Evolutionary conservation across 2,888 invertebrate species (phyloP), one percentile per base, ranked within the genome.

Genomic region (Agrochola litura): DNA sequence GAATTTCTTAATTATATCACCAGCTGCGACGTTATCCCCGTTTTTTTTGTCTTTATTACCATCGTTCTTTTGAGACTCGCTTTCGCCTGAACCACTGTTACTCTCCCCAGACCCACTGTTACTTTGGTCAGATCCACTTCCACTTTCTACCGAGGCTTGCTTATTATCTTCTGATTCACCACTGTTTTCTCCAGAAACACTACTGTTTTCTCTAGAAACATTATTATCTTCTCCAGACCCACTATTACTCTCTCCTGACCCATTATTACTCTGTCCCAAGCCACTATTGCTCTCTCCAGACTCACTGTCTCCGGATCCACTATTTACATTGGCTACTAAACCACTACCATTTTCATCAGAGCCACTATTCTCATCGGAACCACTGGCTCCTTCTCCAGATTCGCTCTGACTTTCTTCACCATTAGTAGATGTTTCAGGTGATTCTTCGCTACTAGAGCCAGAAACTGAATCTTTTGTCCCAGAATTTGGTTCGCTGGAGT

Each of bases 1-100:
- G 22, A 85, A 72, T 56, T 76, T 73, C 19, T 83, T 76, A 54
- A 68, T 72, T 16, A 69, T 73, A 16, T 83, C 58, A 60, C 43
- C 22, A 14, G 65, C 19, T 37, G 61, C 25, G 8, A 10, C n/a
- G 0, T 72, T 43, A n/a, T 61, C 9, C 0, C 37, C 61, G 0
- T 0, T 22, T 2, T 65, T 14, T 16, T 52, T 43, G 4, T 66
- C 63, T 14, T 60, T 12, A 14, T n/a, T 56, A n/a, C 16, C 37
- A 46, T 25, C 19, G 41, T 46, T 41, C 12, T 77, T 68, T n/a
- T 14, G n/a, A 22, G 71, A 71, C 1, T 14, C 37, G 4, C 19
- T 63, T 52, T 73, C 69, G 1, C 0, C 2, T 22, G 61, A 79
- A 8, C 16, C 46, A 41, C 14, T 25, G 12, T 49, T 63, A 63